Evolutionary conservation across 2,797 vertebrate species (phyloP).

Genomic region (Carcharodon carcharias): DNA sequence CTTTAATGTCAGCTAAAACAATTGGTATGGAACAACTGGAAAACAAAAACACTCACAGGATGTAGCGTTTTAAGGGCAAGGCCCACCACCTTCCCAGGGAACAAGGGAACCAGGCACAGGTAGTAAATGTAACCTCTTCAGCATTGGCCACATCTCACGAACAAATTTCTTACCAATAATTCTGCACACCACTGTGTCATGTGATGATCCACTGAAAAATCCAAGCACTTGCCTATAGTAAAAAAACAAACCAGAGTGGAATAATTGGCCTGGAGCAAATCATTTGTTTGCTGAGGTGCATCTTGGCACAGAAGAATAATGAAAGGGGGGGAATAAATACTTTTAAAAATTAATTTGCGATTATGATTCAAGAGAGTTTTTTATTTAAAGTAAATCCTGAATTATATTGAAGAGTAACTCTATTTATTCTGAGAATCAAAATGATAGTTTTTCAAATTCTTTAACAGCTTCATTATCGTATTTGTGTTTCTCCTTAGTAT

Average conservation of each 20-base stretch:
- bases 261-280: not conserved
- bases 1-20: not conserved
- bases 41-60: not conserved
- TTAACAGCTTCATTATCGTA: not conserved
- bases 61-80: not conserved
- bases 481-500: not conserved
- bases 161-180: not conserved
- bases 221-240: not conserved
- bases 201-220: not conserved
- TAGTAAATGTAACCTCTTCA: not conserved
- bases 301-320: not conserved
- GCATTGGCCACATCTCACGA: not conserved
- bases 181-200: not conserved
- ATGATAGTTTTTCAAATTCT: not conserved
- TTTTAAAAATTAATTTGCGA: not conserved
- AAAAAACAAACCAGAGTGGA: not conserved
- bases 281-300: not conserved
- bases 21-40: not conserved
- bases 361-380: not conserved
- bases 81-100: not conserved
- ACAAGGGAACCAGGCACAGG: not conserved
- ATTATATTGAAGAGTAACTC: not conserved
- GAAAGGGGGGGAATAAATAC: not conserved
- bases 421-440: not conserved
- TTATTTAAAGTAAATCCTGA: not conserved